phyloP scores from a whole-genome alignment of 2,113 vertebrate genomes.

The Gymnorhina tibicen region DNA sequence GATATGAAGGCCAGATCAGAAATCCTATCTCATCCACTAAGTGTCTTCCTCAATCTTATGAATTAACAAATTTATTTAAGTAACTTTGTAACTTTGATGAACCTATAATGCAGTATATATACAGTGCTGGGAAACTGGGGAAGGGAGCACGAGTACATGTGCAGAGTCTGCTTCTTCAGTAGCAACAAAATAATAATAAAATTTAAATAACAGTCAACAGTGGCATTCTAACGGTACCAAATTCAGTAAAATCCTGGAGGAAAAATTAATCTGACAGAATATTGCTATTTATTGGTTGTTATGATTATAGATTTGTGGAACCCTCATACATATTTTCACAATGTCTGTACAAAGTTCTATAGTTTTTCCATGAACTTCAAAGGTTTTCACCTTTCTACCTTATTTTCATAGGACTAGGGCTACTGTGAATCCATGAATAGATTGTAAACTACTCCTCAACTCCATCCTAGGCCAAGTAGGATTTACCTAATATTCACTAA shows the following conservation, averaged over 20 bases:
- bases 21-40: not conserved
- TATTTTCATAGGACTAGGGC: not conserved
- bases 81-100: not conserved
- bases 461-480: not conserved
- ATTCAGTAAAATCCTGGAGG: not conserved
- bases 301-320: not conserved
- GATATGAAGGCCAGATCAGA: not conserved
- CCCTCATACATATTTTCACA: not conserved
- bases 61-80: not conserved
- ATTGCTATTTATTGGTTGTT: not conserved
- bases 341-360: not conserved
- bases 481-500: not conserved
- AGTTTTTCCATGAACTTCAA: not conserved
- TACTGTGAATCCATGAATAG: not conserved
- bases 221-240: not conserved
- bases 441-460: not conserved
- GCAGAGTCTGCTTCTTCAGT: not conserved
- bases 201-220: not conserved
- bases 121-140: not conserved
- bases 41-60: not conserved
- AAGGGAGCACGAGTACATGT: fast-evolving
- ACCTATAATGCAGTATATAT: not conserved
- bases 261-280: not conserved
- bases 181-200: not conserved
- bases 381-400: not conserved